A percentile compares a stretch with the other conserved stretches of the same genome.
phyloP scores from a whole-genome alignment of 1,140 invertebrate species.

The Drosophila aff. region DNA sequence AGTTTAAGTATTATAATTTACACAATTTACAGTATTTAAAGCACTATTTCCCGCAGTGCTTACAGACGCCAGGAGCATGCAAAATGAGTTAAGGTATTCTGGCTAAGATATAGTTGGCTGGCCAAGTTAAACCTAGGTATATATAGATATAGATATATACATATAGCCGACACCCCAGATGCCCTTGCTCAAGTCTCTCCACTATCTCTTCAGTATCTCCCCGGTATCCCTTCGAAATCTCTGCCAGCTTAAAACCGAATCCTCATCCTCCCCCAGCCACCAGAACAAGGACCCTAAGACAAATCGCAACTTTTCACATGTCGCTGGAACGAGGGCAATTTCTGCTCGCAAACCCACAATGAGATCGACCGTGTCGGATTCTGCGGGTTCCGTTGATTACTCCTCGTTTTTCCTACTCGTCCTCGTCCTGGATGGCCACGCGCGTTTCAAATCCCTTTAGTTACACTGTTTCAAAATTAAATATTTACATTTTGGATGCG shows the following conservation, averaged over 20 bases:
- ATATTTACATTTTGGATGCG: constrained; percentile 81
- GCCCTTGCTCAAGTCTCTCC: neutral
- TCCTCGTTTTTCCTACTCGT: constrained; percentile 21
- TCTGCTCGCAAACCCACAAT: constrained; percentile 21
- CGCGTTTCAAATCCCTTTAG: constrained; percentile 83
- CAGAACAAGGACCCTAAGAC: constrained; percentile 3
- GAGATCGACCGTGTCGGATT: constrained; percentile 72
- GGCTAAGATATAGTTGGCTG: neutral
- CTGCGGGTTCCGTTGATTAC: constrained; percentile 80
- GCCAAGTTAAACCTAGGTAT: neutral
- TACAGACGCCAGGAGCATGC: constrained; percentile 1
- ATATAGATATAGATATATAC: neutral
- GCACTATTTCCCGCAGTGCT: neutral
- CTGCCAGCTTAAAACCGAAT: constrained; percentile 12
- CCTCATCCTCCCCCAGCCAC: constrained; percentile 22
- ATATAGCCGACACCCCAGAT: constrained; percentile 1
- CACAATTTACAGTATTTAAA: neutral
- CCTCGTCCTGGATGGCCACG: constrained; percentile 39
- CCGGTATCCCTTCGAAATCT: neutral
- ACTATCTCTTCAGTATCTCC: neutral
- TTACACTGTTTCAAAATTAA: constrained; percentile 83
- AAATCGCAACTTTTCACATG: constrained; percentile 74
- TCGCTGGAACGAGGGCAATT: constrained; percentile 55
- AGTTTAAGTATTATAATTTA: no score
- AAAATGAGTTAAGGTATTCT: constrained; percentile 3